These are phyloP conservation scores for Elysia chlorotica DNA, from an alignment of 1,140 invertebrate genomes.

Conservation along the genomic window DNA sequence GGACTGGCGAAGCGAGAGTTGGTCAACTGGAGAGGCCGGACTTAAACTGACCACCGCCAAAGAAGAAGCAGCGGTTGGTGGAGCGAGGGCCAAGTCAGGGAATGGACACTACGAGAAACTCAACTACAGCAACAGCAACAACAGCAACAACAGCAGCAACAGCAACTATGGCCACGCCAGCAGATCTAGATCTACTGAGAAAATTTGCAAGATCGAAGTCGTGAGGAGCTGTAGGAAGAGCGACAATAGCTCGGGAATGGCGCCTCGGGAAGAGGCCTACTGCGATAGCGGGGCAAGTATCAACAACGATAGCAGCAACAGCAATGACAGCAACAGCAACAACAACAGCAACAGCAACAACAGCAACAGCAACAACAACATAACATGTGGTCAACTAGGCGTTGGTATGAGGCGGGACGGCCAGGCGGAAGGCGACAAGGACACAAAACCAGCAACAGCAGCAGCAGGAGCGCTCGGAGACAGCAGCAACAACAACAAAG, in stretches of 20 bases:
- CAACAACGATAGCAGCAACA: neutral
- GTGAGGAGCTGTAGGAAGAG: neutral
- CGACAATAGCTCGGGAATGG: no score
- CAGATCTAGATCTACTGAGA: neutral
- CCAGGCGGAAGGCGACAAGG: no score
- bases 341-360: neutral
- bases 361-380: neutral
- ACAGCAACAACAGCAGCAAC: neutral
- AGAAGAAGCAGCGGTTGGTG: neutral
- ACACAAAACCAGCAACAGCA: neutral
- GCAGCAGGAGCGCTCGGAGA: neutral
- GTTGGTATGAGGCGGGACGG: no score
- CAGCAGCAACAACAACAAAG: neutral
- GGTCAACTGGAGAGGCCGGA: neutral
- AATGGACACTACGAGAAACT: neutral
- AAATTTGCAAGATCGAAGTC: neutral
- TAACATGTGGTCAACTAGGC: no score
- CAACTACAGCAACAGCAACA: slow-evolving; percentile 15
- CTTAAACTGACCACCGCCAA: neutral
- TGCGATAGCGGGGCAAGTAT: no score
- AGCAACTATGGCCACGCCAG: neutral
- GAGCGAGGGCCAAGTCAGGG: neutral
- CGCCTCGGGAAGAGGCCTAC: no score
- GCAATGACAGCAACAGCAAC: neutral
- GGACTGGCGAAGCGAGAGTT: neutral